Conservation (phyloP, 2,797 vertebrate genomes). For the Eutrigla gurnardus region DNA sequence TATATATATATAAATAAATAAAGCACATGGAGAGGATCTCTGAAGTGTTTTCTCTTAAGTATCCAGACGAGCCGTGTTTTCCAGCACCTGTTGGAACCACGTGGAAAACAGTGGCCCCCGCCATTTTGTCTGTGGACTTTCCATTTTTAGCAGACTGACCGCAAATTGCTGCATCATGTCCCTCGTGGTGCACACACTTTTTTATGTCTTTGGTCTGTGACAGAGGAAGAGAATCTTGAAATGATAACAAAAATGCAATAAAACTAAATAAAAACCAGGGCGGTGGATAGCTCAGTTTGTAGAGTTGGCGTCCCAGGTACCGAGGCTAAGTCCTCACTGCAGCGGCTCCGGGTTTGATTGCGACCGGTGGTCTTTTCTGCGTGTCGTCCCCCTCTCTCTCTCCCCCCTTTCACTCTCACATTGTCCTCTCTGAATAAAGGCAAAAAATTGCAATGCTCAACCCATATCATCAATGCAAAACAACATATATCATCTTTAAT, state of each 20-base stretch:
- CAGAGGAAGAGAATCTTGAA: slow-evolving; percentile 50
- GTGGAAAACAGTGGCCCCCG: slow-evolving; percentile 54
- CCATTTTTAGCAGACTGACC: slow-evolving; percentile 75
- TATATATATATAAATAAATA: neutral
- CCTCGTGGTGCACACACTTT: slow-evolving; percentile 37
- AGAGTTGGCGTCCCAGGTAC: too few relatives aligned
- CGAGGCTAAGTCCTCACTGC: too few relatives aligned
- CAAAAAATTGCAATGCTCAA: too few relatives aligned
- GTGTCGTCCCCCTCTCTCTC: too few relatives aligned
- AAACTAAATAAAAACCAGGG: slow-evolving; percentile 23
- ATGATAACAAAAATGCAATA: slow-evolving; percentile 53
- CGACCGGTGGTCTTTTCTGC: too few relatives aligned
- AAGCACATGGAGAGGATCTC: slow-evolving; percentile 9
- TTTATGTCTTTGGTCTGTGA: slow-evolving; percentile 40
- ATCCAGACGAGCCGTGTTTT: slow-evolving; percentile 54
- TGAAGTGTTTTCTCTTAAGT: slow-evolving; percentile 38
- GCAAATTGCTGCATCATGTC: slow-evolving; percentile 76
- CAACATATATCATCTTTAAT: too few relatives aligned
- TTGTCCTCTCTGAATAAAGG: too few relatives aligned
- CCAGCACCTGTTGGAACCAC: slow-evolving; percentile 74
- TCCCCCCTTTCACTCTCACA: too few relatives aligned
- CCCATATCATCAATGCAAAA: too few relatives aligned
- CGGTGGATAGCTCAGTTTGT: neutral
- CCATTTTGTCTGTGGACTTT: slow-evolving; percentile 61
- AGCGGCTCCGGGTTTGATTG: too few relatives aligned